phyloP scores from a whole-genome alignment of 1,140 invertebrate genomes.

The Camponotus vicinus region DNA sequence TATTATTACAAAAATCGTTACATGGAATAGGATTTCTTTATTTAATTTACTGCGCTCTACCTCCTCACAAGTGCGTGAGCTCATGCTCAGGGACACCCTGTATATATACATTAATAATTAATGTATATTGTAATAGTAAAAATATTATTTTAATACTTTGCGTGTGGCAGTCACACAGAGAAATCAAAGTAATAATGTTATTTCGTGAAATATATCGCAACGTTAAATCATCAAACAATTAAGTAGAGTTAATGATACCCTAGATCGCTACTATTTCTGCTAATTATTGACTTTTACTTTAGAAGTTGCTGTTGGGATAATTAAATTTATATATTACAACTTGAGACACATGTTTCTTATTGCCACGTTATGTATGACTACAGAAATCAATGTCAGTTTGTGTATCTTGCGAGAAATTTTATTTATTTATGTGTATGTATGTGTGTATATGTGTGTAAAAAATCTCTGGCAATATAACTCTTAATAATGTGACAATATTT shows the following conservation, averaged over 20 bases:
- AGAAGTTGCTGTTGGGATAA: background rate
- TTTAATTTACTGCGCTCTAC: too few relatives aligned
- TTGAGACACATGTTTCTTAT: background rate
- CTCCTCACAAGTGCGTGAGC: too few relatives aligned
- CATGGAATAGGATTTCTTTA: too few relatives aligned
- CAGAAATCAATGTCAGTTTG: too few relatives aligned
- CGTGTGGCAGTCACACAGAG: background rate
- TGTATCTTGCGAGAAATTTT: background rate
- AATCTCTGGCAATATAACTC: too few relatives aligned
- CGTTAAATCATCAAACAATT: background rate
- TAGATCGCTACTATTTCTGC: background rate
- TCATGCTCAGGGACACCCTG: too few relatives aligned
- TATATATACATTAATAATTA: background rate
- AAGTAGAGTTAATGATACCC: background rate
- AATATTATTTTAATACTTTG: constrained; percentile 22
- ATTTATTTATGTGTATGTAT: constrained; percentile 15
- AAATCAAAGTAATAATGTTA: background rate
- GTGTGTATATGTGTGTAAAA: background rate
- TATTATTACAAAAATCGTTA: too few relatives aligned
- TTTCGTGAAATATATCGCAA: background rate
- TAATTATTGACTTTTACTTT: constrained; percentile 41
- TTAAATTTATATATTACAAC: background rate
- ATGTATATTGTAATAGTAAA: background rate
- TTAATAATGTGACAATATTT: background rate
- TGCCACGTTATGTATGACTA: background rate